Base-by-base conservation (phyloP, 2,888 invertebrate genomes). In the Oscheius sp. region DNA sequence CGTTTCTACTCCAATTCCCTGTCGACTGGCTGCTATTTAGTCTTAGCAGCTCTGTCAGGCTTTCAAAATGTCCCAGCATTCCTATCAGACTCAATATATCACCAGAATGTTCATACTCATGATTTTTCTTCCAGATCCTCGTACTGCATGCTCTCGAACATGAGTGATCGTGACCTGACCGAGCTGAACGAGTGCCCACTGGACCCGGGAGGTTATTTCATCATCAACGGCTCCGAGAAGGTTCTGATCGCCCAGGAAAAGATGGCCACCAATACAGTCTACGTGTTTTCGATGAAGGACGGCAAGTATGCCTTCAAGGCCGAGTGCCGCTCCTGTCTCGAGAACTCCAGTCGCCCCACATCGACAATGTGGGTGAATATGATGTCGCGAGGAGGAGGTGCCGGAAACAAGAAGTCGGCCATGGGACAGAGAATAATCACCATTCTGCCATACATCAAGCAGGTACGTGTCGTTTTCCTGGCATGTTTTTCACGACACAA, bases 231-330 rank as follows among this genome's bases (percentile, higher is more conserved):
- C 1, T 98, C 98, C 7, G 99, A 99, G 91, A 97, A 97, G 90
- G 93, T 98, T 2, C 91, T 99, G 48, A 99, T 99, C 90, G 99
- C 99, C 0, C 99, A 99, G 90, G 99, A 99, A 90, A 99, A 99
- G 91, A 99, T 99, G 99, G 99, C 99, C 5, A 98, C 98, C 7
- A 99, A 99, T 90, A 99, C 99, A 60, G 99, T 99, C 1, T 99
- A 99, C 91, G 99, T 99, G 13, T 99, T 99, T 89, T 94, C 95
- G 86, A 96, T 99, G 95, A 99, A 99, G 91, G 99, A 99, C 90
- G 96, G 96, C 35, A 99, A 99, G 90, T 99, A 95, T 92, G 97
- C 98, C 0, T 99, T 94, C 89, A 99, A 98, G 92, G 94, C 97
- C 75, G 99, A 99, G 92, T 97, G 99, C 84, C 92, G 99, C 57